A percentile compares a stretch with the other conserved stretches of the same genome.
Conservation (phyloP, 2,113 vertebrate genomes). For the Dicrurus megarhynchus region DNA sequence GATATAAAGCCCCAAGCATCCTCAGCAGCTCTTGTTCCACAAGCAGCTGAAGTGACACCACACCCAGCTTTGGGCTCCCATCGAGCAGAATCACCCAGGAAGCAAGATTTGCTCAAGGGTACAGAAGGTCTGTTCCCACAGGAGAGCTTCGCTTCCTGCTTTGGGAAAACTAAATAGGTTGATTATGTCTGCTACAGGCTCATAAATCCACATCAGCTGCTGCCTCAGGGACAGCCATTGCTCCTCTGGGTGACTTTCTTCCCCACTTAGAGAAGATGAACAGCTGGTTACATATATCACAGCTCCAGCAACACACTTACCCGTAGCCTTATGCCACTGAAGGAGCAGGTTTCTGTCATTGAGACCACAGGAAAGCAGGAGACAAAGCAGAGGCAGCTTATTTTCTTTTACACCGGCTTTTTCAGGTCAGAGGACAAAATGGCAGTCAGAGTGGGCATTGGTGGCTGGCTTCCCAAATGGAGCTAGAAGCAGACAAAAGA, state of each 20-base stretch:
- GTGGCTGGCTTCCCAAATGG: background rate
- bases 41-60: background rate
- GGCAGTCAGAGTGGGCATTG: background rate
- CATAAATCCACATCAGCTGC: constrained; percentile 27
- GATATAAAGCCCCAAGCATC: background rate
- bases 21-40: background rate
- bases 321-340: background rate
- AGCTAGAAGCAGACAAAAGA: background rate
- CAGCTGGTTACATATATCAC: background rate
- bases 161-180: constrained; percentile 25
- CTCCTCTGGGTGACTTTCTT: constrained; percentile 17
- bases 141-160: background rate
- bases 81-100: background rate
- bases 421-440: background rate
- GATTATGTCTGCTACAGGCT: background rate
- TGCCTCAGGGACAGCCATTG: constrained; percentile 12
- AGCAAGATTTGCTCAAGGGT: background rate
- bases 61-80: background rate
- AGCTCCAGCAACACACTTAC: background rate
- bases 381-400: background rate
- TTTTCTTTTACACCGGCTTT: background rate
- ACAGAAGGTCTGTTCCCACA: background rate
- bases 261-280: constrained; percentile 23
- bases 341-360: background rate
- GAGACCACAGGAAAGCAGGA: background rate